phyloP scores from a whole-genome alignment of 2,113 vertebrate genomes.

The Dendrocopos noguchii region DNA sequence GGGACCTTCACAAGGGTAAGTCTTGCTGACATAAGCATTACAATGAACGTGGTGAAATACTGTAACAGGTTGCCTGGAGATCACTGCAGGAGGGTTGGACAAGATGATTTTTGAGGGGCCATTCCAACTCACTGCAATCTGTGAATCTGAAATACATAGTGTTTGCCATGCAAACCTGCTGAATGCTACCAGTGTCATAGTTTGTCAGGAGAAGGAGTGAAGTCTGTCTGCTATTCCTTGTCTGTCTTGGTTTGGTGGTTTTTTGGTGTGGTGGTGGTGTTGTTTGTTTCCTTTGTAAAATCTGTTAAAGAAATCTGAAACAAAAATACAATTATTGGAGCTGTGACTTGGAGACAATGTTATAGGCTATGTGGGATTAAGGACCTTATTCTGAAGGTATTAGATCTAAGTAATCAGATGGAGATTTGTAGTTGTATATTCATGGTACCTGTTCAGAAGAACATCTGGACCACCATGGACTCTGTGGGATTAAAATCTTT shows the following conservation, averaged over 20 bases:
- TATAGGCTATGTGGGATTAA: not conserved
- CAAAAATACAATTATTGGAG: not conserved
- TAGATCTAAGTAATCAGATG: not conserved
- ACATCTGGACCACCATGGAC: not conserved
- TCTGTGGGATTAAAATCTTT: not conserved
- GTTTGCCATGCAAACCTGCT: not conserved
- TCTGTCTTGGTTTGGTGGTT: not conserved
- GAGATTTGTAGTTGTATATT: not conserved
- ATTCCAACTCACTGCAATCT: no score
- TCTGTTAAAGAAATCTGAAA: not conserved
- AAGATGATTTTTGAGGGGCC: no score
- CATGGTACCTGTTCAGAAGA: not conserved
- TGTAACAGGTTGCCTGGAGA: no score
- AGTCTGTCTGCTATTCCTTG: not conserved
- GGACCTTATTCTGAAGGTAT: not conserved
- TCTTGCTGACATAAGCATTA: not conserved
- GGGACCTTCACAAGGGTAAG: conserved; percentile 96
- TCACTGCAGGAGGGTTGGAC: no score
- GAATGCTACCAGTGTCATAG: not conserved
- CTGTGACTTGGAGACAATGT: not conserved
- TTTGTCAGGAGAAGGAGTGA: not conserved
- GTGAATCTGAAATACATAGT: no score
- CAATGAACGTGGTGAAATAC: no score
- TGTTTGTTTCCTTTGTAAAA: not conserved
- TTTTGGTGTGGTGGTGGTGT: not conserved